A percentile compares a stretch with the other conserved stretches of the same genome.
phyloP scores from a whole-genome alignment of 2,797 vertebrate genomes.

The Poecilia velifera region DNA sequence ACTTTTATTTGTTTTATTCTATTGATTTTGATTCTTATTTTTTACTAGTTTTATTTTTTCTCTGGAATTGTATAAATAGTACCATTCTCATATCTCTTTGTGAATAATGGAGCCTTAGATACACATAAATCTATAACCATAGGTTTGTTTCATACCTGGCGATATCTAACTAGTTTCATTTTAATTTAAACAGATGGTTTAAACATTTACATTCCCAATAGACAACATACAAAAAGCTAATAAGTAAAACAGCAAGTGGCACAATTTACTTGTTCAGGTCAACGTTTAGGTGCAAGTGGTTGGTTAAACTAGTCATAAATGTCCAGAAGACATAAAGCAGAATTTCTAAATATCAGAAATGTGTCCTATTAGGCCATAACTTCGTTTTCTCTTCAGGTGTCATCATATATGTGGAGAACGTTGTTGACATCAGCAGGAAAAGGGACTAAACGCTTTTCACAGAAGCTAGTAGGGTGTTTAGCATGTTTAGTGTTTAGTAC shows the following conservation, averaged over 20 bases:
- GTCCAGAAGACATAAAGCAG: background rate
- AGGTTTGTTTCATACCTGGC: background rate
- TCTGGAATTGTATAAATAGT: background rate
- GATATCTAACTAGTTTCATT: background rate
- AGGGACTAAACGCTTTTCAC: background rate
- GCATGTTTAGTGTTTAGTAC: background rate
- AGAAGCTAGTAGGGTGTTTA: background rate
- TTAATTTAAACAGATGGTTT: background rate
- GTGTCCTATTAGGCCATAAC: background rate
- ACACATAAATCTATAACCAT: background rate
- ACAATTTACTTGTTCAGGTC: background rate
- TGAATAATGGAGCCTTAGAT: background rate
- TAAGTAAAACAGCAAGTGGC: background rate
- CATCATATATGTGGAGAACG: background rate
- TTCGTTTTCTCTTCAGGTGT: background rate
- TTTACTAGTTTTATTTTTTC: background rate
- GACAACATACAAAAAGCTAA: background rate
- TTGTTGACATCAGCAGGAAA: background rate
- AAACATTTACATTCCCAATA: background rate
- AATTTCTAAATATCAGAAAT: background rate
- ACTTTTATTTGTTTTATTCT: background rate
- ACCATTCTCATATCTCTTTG: background rate
- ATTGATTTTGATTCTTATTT: background rate
- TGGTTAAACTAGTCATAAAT: background rate
- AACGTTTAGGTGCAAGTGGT: background rate